Evolutionary conservation across 2,797 vertebrate genomes (phyloP).

Genomic region (Iguana delicatissima): DNA sequence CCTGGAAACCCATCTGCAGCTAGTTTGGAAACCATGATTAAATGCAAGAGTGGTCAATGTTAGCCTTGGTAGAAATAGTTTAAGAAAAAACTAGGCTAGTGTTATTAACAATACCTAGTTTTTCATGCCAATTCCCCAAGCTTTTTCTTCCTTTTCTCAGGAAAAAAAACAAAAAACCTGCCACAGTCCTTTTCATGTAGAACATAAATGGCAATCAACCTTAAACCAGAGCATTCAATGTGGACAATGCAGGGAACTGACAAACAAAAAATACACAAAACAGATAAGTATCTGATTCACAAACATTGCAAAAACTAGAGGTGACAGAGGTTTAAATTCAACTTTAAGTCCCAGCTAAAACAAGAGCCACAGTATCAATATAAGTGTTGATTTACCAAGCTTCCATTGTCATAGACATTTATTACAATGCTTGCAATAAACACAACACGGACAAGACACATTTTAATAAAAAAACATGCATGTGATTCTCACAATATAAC

Average conservation of each 20-base stretch:
- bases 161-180: neutral
- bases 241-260: neutral
- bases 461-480: neutral
- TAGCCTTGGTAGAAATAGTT: neutral
- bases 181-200: neutral
- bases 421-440: neutral
- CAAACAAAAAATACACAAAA: neutral
- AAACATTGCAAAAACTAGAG: neutral
- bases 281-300: neutral
- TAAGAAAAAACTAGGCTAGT: neutral
- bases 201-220: neutral
- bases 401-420: neutral
- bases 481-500: neutral
- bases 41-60: neutral
- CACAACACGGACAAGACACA: neutral
- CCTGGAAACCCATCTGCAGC: neutral
- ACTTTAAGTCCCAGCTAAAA: too few relatives aligned
- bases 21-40: neutral
- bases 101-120: neutral
- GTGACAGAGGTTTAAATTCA: neutral
- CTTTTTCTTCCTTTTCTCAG: neutral
- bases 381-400: too few relatives aligned
- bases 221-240: neutral
- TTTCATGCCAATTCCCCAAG: neutral
- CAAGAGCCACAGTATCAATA: too few relatives aligned